A percentile compares a stretch with the other conserved stretches of the same genome.
Conservation (phyloP, 2,113 vertebrate genomes). For the Chrysochloris asiatica region DNA sequence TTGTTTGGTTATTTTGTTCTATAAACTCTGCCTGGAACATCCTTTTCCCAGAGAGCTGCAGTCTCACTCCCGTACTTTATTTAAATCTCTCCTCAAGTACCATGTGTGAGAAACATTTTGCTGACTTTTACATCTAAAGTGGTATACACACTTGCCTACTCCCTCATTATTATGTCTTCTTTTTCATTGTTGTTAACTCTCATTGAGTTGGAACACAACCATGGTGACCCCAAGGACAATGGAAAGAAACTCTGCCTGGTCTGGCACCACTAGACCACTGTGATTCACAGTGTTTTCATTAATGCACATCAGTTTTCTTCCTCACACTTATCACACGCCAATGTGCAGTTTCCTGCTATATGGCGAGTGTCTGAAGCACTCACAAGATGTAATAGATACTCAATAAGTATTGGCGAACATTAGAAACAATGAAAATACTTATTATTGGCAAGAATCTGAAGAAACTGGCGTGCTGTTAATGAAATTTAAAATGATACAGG, state of each 20-base stretch:
- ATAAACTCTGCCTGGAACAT: neutral
- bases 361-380: neutral
- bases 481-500: neutral
- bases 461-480: neutral
- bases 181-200: neutral
- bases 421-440: conserved; percentile 3
- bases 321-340: neutral
- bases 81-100: neutral
- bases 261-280: neutral
- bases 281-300: neutral
- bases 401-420: conserved; percentile 18
- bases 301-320: conserved; percentile 8
- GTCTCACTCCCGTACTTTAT: neutral
- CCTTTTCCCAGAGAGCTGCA: neutral
- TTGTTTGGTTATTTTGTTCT: too few species aligned
- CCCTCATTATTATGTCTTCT: neutral
- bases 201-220: neutral
- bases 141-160: neutral
- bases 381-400: neutral
- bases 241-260: neutral
- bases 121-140: neutral
- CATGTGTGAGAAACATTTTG: neutral
- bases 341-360: neutral
- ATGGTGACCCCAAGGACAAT: neutral
- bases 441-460: neutral